Evolutionary conservation across 92 coral and sea anemone genomes (phyloP), one percentile per base, ranked within the genome.

Genomic region (Pocillopora grandis): DNA sequence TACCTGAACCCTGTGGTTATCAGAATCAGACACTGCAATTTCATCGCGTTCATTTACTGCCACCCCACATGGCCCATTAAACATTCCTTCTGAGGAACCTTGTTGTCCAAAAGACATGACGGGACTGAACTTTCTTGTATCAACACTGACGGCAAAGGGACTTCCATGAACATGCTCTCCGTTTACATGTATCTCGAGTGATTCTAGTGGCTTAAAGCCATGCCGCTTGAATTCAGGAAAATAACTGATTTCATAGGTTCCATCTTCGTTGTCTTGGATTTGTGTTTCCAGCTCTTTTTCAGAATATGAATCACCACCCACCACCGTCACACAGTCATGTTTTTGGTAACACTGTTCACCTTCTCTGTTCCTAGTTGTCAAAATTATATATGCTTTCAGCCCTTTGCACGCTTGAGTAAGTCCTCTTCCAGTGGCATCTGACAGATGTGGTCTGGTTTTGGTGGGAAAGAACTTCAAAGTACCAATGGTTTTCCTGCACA

Each of bases 21-120:
- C 62, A 36, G 15, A 5, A 17, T 77, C 84, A 68, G 83, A 70
- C 61, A 85, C 88, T 31, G 81, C 75, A 62, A 85, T 85, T 23
- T 85, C 82, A 56, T 77, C 55, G 8, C 71, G 61, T 17, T 57
- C 82, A 57, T 85, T 85, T 37, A 85, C 88, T 67, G 88, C 62
- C 64, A 85, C 56, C 60, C 84, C 88, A 78, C 84, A 85, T 12
- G 88, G 88, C 12, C 17, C 3, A 15, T 18, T 63, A 23, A 85
- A 31, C 76, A 66, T 72, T 23, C 88, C 71, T 2, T 33, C 55
- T 33, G 56, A 48, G 23, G 13, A 23, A 23, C 83, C 83, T 62
- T 60, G 56, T 16, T 56, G 33, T 79, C 83, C 83, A 63, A 79
- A 79, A 48, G 83, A 60, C 33, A 27, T 49, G 16, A 79, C 83